Percentiles rank a stretch among this genome's conserved stretches.
phyloP scores from a whole-genome alignment of 2,797 vertebrate species.

The Ispidina picta region DNA sequence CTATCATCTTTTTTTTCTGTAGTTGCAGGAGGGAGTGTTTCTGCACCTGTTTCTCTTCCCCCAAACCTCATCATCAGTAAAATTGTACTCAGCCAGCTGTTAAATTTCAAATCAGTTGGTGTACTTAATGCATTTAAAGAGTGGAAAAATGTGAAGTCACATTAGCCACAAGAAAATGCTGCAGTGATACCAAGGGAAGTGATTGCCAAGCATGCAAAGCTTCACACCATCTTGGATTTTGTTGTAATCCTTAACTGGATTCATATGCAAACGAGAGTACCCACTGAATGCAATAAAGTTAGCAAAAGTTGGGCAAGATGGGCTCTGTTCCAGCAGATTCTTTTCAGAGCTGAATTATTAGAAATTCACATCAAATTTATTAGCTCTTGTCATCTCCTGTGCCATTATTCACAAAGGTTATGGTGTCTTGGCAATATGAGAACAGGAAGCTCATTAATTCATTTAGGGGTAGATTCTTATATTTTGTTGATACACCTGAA shows the following conservation, averaged over 20 bases:
- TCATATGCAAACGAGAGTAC: not conserved
- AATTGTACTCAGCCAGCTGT: not conserved
- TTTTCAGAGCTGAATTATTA: not conserved
- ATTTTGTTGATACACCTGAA: not conserved
- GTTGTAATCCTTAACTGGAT: not conserved
- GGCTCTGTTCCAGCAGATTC: not conserved
- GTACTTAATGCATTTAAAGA: not conserved
- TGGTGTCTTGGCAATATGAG: not conserved
- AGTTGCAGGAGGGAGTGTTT: conserved; percentile 27
- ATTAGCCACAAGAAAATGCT: not conserved
- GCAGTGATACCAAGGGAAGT: not conserved
- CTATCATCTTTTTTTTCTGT: not conserved
- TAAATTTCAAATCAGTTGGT: conserved; percentile 21
- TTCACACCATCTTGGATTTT: not conserved
- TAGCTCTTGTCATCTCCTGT: not conserved
- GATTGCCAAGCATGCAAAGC: not conserved
- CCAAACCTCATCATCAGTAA: conserved; percentile 38
- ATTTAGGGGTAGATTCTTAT: not conserved
- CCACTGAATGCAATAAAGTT: not conserved
- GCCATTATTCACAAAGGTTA: not conserved
- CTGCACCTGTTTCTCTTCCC: conserved; percentile 41
- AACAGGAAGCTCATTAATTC: not conserved
- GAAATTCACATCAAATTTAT: not conserved
- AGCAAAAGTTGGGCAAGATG: not conserved
- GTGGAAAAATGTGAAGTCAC: conserved; percentile 7